Conservation (phyloP, 2,888 invertebrate genomes). For the Tortricodes alternella region DNA sequence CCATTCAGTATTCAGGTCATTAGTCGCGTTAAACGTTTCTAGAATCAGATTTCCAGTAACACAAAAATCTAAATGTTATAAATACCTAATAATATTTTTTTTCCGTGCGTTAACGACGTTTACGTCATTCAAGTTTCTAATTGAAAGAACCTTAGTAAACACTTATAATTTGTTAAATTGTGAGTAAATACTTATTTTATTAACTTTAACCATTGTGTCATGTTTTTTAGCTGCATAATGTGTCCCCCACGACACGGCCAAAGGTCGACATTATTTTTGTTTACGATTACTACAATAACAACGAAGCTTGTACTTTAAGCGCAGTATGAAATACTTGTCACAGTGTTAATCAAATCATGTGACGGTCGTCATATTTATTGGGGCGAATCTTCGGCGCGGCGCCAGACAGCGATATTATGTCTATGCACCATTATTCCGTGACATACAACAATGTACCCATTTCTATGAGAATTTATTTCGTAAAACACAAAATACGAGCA, state of each 20-base stretch:
- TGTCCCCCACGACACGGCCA: background rate
- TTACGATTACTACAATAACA: too few species aligned
- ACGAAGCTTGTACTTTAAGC: conserved; percentile 8
- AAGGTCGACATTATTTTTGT: too few species aligned
- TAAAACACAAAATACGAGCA: background rate
- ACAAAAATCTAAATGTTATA: too few species aligned
- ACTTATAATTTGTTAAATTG: too few species aligned
- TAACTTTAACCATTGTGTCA: too few species aligned
- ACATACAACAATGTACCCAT: conserved; percentile 12
- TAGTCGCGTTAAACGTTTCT: background rate
- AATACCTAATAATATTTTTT: too few species aligned
- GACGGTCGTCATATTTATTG: conserved; percentile 43
- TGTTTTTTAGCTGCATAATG: background rate
- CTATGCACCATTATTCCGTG: conserved; percentile 20
- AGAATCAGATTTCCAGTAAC: background rate
- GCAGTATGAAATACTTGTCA: conserved; percentile 4
- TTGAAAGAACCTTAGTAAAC: too few species aligned
- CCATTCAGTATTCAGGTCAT: background rate
- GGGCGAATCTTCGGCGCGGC: conserved; percentile 47
- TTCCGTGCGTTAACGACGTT: too few species aligned
- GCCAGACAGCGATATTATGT: conserved; percentile 48
- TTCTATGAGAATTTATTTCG: background rate
- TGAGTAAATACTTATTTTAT: too few species aligned
- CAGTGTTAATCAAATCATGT: conserved; percentile 17
- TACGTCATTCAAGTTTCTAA: too few species aligned